Conservation (phyloP, 2,888 invertebrate species). For the Pandemis heparana region DNA sequence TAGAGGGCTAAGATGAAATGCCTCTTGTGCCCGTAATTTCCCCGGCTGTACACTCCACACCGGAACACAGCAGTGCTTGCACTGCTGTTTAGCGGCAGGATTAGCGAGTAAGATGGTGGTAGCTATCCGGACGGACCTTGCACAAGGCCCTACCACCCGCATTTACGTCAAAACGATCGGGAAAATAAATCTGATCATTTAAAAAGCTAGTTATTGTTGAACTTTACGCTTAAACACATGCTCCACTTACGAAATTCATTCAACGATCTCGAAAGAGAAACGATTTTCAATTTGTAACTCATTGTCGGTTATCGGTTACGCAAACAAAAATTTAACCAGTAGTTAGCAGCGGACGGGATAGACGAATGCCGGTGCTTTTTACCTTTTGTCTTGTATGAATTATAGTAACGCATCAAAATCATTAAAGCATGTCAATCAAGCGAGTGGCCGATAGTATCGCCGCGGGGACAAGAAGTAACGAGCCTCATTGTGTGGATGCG, state of each 20-base stretch:
- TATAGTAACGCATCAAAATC: slow-evolving; percentile 68
- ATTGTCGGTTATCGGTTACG: slow-evolving; percentile 61
- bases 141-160: too few relatives aligned
- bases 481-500: background rate
- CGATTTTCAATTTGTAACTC: slow-evolving; percentile 57
- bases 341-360: slow-evolving; percentile 60
- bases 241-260: slow-evolving; percentile 48
- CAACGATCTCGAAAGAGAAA: slow-evolving; percentile 60
- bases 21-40: too few relatives aligned
- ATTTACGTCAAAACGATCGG: slow-evolving; percentile 28
- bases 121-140: too few relatives aligned
- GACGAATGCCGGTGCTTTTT: slow-evolving; percentile 53
- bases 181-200: slow-evolving; percentile 39
- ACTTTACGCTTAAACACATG: slow-evolving; percentile 42
- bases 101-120: too few relatives aligned
- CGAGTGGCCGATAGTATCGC: slow-evolving; percentile 55
- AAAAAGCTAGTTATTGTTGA: slow-evolving; percentile 42
- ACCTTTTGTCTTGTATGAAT: slow-evolving; percentile 60
- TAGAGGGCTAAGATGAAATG: too few relatives aligned
- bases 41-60: too few relatives aligned
- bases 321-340: slow-evolving; percentile 70
- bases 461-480: slow-evolving; percentile 18
- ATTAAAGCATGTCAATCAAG: slow-evolving; percentile 69
- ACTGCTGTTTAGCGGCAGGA: too few relatives aligned
- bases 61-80: too few relatives aligned